Evolutionary conservation across 2,888 invertebrate species (phyloP).

Genomic region (Acanthosepion lycidas): DNA sequence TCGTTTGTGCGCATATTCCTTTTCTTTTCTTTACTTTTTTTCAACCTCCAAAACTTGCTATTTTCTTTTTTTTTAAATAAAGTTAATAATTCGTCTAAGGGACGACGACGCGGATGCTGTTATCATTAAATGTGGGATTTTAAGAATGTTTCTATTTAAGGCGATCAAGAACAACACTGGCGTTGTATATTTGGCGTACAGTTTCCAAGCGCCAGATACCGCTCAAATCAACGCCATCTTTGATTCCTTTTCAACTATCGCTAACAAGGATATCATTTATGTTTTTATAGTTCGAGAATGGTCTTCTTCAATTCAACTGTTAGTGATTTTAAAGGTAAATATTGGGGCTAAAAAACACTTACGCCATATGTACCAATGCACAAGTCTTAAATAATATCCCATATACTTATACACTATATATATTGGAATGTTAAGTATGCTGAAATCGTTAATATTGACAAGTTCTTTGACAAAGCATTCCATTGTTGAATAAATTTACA

Average conservation of each 20-base stretch:
- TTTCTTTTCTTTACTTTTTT: background rate
- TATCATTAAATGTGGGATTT: background rate
- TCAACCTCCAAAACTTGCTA: background rate
- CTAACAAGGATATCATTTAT: background rate
- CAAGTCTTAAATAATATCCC: too few species aligned
- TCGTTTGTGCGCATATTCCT: background rate
- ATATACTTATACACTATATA: too few species aligned
- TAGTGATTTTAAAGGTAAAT: background rate
- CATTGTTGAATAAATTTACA: too few species aligned
- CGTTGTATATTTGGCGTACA: slow-evolving; percentile 20
- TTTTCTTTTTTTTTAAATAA: background rate
- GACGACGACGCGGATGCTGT: background rate
- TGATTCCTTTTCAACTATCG: background rate
- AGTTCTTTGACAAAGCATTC: too few species aligned
- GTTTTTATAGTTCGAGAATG: background rate
- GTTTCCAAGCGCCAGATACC: background rate
- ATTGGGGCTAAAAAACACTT: too few species aligned
- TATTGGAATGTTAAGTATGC: too few species aligned
- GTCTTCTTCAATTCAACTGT: background rate
- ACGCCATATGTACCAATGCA: too few species aligned
- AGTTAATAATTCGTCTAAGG: background rate
- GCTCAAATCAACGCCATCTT: background rate
- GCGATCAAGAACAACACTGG: background rate
- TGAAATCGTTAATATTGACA: too few species aligned
- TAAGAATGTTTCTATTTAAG: slow-evolving; percentile 21